Percentiles rank a stretch among this genome's conserved stretches.
Conservation (phyloP, 1,140 invertebrate species). For the Drosophila orosa region DNA sequence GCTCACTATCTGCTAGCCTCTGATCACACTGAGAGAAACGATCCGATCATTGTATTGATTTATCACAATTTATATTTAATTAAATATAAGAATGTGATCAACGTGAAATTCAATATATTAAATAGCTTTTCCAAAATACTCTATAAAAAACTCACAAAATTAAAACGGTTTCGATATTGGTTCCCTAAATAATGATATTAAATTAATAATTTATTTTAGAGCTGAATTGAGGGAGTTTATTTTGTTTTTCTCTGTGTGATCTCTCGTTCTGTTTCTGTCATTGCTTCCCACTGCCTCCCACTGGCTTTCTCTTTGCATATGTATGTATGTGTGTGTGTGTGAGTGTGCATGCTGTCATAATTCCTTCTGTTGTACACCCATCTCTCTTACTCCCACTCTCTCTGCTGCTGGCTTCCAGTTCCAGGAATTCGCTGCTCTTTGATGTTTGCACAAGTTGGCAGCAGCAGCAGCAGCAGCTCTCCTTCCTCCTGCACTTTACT, state of each 20-base stretch:
- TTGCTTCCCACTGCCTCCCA: background rate
- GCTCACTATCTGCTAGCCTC: constrained; percentile 44
- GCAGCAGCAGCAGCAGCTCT: too few species aligned
- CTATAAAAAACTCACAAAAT: background rate
- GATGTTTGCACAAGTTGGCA: constrained; percentile 78
- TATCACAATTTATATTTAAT: background rate
- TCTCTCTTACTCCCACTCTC: background rate
- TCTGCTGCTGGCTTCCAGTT: background rate
- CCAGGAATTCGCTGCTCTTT: constrained; percentile 56
- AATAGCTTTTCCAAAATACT: too few species aligned
- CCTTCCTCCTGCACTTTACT: background rate
- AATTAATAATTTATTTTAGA: background rate
- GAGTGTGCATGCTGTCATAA: constrained; percentile 43
- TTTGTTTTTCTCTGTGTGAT: background rate
- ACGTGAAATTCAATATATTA: too few species aligned
- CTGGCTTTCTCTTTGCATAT: constrained; percentile 22
- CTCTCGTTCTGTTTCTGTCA: constrained; percentile 8
- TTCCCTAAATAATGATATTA: background rate
- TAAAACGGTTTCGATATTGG: background rate
- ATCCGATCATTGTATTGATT: background rate
- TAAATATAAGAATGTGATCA: too few species aligned
- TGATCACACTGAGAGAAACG: constrained; percentile 12
- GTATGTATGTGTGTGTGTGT: constrained; percentile 31
- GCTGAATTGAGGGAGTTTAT: too few species aligned
- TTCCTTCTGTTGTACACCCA: constrained; percentile 48